A percentile compares a stretch with the other conserved stretches of the same genome.
phyloP scores from a whole-genome alignment of 2,113 vertebrate species.

The Sylvicapra grimmia region DNA sequence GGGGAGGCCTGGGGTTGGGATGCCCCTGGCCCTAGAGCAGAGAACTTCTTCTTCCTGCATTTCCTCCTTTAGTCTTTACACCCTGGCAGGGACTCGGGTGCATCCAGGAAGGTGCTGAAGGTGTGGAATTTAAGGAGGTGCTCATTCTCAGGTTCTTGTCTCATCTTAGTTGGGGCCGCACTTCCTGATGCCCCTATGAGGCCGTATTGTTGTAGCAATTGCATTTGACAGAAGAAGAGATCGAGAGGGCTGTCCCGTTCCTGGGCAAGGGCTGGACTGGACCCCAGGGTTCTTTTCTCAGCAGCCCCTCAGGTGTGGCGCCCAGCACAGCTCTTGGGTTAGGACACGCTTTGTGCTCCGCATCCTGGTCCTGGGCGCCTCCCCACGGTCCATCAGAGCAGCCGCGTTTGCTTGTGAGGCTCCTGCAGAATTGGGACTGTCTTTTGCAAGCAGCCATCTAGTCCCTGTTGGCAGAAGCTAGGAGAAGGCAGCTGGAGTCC shows the following conservation, averaged over 20 bases:
- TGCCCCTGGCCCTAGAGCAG: background rate
- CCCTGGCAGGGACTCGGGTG: background rate
- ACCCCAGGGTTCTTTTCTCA: background rate
- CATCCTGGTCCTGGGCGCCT: background rate
- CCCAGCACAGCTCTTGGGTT: background rate
- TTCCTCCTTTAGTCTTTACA: background rate
- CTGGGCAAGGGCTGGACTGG: background rate
- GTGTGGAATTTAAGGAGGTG: background rate
- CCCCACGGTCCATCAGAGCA: background rate
- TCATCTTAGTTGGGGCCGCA: background rate
- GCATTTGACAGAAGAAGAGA: background rate
- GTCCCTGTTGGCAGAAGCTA: background rate
- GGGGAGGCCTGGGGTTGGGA: background rate
- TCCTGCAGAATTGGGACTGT: background rate
- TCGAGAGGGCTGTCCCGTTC: fast-evolving
- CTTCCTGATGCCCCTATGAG: background rate
- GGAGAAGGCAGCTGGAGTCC: background rate
- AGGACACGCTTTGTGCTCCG: background rate
- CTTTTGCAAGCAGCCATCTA: background rate
- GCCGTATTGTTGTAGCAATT: background rate
- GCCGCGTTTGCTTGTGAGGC: background rate
- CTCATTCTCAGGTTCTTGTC: background rate
- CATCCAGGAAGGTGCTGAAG: background rate
- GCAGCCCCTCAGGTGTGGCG: background rate
- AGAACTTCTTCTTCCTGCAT: background rate